A percentile compares a stretch with the other conserved stretches of the same genome.
Evolutionary conservation across 2,888 invertebrate genomes (phyloP).

Genomic region (Stegana nigrithorax): DNA sequence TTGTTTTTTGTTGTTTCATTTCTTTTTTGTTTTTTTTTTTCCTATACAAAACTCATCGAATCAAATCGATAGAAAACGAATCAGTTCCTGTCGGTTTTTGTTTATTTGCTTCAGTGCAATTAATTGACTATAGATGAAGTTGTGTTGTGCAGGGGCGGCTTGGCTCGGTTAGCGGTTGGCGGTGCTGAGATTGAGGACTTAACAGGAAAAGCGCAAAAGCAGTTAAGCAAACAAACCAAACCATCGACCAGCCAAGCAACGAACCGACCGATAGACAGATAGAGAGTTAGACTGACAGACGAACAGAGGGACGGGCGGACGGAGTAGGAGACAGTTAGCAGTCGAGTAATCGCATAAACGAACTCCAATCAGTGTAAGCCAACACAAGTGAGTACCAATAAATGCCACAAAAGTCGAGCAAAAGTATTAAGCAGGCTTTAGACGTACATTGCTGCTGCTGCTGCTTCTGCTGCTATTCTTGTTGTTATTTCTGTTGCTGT

Average conservation of each 20-base stretch:
- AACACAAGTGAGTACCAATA: constrained; percentile 20
- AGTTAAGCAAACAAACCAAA: constrained; percentile 5
- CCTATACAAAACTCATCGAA: background rate
- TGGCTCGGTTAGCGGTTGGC: background rate
- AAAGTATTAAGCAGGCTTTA: background rate
- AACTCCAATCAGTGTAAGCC: background rate
- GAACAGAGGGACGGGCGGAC: constrained; percentile 8
- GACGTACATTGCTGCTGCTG: background rate
- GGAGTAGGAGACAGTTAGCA: background rate
- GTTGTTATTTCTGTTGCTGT: background rate
- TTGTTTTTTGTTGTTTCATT: background rate
- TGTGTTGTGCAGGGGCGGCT: background rate
- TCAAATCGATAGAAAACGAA: constrained; percentile 16
- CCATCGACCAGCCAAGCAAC: background rate
- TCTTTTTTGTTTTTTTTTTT: background rate
- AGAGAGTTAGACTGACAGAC: background rate
- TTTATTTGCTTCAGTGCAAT: constrained; percentile 14
- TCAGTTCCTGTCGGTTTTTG: constrained; percentile 13
- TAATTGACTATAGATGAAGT: constrained; percentile 6
- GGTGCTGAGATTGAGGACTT: background rate
- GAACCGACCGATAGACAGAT: background rate
- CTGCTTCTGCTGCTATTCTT: no score
- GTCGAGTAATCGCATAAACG: no score
- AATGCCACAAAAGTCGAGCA: constrained; percentile 22
- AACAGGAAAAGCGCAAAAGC: constrained; percentile 15